Evolutionary conservation across 2,888 invertebrate genomes (phyloP).

Genomic region (Leptinotarsa haldemani): DNA sequence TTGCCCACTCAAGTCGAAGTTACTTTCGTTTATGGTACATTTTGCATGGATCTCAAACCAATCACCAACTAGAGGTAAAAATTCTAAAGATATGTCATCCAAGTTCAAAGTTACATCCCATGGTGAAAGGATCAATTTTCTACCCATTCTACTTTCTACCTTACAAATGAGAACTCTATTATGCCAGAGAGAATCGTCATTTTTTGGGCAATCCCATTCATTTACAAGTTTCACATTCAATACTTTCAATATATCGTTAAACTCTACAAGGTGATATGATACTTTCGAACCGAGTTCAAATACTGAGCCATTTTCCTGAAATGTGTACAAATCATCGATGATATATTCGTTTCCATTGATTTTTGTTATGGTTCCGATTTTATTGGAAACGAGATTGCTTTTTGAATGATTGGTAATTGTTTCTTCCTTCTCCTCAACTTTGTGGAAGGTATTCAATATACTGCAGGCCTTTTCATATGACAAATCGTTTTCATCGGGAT

Average conservation of each 20-base stretch:
- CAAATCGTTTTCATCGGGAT: conserved; percentile 43
- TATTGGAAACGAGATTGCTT: conserved; percentile 43
- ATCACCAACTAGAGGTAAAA: conserved; percentile 78
- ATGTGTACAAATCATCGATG: conserved; percentile 73
- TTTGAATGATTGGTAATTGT: conserved; percentile 8
- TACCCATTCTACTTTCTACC: conserved; percentile 62
- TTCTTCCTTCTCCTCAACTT: conserved; percentile 21
- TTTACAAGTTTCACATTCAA: conserved; percentile 61
- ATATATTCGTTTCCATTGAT: conserved; percentile 67
- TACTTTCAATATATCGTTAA: conserved; percentile 60
- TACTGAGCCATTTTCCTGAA: conserved; percentile 64
- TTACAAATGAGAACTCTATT: conserved; percentile 62
- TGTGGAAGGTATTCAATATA: conserved; percentile 46
- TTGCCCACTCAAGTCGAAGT: conserved; percentile 68
- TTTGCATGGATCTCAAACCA: conserved; percentile 74
- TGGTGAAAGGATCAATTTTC: conserved; percentile 67
- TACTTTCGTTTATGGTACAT: conserved; percentile 72
- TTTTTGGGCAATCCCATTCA: conserved; percentile 66
- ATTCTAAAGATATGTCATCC: conserved; percentile 72
- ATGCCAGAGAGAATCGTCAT: conserved; percentile 55
- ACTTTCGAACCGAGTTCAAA: conserved; percentile 71
- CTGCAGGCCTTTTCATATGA: conserved; percentile 53
- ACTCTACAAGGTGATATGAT: conserved; percentile 57
- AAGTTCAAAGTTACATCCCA: conserved; percentile 72
- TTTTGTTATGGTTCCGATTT: conserved; percentile 72